Conservation (phyloP, 1,140 invertebrate species). For the Trachelipus rathkii region DNA sequence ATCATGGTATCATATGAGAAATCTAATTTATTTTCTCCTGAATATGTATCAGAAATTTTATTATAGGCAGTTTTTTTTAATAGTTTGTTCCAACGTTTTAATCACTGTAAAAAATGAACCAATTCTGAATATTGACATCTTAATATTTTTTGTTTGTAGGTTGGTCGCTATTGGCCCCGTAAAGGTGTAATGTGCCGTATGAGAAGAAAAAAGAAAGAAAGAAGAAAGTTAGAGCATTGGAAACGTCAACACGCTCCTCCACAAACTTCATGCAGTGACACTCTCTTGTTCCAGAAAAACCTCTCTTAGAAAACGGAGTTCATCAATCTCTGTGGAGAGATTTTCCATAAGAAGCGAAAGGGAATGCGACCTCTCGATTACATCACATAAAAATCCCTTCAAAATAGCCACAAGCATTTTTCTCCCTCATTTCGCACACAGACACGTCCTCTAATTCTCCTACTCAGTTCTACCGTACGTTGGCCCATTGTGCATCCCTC, state of each 20-base stretch:
- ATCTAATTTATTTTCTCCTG: too few relatives aligned
- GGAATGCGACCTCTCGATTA: background rate
- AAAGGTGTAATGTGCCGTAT: background rate
- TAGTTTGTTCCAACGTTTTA: too few relatives aligned
- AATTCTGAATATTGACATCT: too few relatives aligned
- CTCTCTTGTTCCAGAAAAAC: background rate
- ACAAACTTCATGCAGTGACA: background rate
- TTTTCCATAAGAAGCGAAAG: background rate
- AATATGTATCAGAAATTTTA: too few relatives aligned
- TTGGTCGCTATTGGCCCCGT: background rate
- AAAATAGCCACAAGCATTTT: background rate
- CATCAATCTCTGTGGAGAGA: background rate
- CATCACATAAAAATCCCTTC: background rate
- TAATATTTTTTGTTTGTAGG: background rate
- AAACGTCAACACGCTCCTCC: background rate
- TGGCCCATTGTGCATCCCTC: background rate
- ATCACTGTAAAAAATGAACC: too few relatives aligned
- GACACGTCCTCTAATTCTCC: background rate
- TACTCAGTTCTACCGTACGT: background rate
- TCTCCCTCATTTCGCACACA: background rate
- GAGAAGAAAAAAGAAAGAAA: background rate
- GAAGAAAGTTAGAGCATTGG: background rate
- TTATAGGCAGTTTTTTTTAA: too few relatives aligned
- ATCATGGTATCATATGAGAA: too few relatives aligned
- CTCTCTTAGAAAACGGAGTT: slow-evolving; percentile 1